Evolutionary conservation across 92 coral and sea anemone genomes (phyloP), one percentile per base, ranked within the genome.

Genomic region (Phenganax subtilis): DNA sequence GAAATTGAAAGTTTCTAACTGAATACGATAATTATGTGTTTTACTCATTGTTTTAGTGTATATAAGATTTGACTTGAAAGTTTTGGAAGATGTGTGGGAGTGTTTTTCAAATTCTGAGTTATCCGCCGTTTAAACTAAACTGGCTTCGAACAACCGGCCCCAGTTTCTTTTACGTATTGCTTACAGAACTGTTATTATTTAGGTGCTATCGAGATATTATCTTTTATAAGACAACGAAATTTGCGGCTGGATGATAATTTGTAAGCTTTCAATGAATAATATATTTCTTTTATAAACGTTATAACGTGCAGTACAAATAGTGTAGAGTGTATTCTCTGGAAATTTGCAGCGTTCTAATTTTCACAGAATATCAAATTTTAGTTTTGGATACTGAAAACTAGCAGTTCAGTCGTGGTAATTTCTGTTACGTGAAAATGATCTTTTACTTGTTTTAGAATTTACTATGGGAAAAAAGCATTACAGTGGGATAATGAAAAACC

Each of bases 201-300:
- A 79, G 83, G 83, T 63, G 83, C 83, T 15, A 63, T 79, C 28
- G 83, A 79, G 65, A 79, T 61, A 10, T 62, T 79, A 6, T 31
- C 83, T 9, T 79, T 79, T 12, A 79, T 79, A 79, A 47, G 83
- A n/a, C 83, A 63, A 52, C 63, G 83, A 52, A 79, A 79, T 27
- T 57, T 79, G 52, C 59, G 83, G 16, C n/a, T 79, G 74, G 83
- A 79, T 27, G 63, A 64, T 15, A 79, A 79, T 64, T 62, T 79
- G 83, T 79, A 79, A 79, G 83, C 76, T 11, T 79, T 79, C 31
- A 31, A 2, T 57, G 3, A 28, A 30, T 17, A 37, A 11, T 44
- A 15, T 61, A 17, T 61, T 6, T 61, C 0, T 12, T 61, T 3
- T 17, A 61, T 7, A 15, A 27, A 12, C 6, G 6, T 12, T 59